Evolutionary conservation across 1,140 invertebrate genomes (phyloP), one percentile per base, ranked within the genome.

Genomic region (Phymastichus coffea): DNA sequence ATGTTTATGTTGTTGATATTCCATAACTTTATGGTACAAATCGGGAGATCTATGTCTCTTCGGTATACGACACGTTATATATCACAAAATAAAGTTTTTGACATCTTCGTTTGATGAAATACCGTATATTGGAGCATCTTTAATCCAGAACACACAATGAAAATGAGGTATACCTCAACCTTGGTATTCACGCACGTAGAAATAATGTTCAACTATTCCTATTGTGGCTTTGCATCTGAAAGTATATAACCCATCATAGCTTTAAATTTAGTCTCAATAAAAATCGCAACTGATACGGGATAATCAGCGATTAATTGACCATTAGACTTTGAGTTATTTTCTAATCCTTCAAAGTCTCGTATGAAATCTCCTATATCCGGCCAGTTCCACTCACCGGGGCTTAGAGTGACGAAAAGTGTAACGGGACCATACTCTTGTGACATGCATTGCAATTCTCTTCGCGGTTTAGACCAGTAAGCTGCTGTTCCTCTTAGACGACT

Each of bases 381-480:
- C 70, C 71, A 76, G 25, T 67, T 43, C 64, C 66, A 74, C 57
- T 76, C 70, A 17, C 63, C 64, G 17, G 70, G 69, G 59, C 72
- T 73, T n/a, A 74, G 57, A 22, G 73, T 73, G 0, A 75, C 35
- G 65, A 72, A 76, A 66, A 69, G 74, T 2, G 66, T 73, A 25
- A 68, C 66, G 12, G 70, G 67, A 17, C 70, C 70, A 33, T 49
- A 49, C 10, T 49, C 30, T 19, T 4, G 10, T n/a, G 17, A 19
- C 47, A 49, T 49, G 14, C 47, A 49, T 20, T 49, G 12, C 10
- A 49, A 33, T 19, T 49, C 28, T 20, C 19, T 33, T 43, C 67
- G 52, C 9, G 64, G 62, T 43, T 37, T 52, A 19, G 20, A 35
- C 63, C 64, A 70, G 51, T 25, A 70, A 51, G 64, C 59, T 44